phyloP scores from a whole-genome alignment of 1,140 invertebrate genomes.

The Conopomorpha cramerella region DNA sequence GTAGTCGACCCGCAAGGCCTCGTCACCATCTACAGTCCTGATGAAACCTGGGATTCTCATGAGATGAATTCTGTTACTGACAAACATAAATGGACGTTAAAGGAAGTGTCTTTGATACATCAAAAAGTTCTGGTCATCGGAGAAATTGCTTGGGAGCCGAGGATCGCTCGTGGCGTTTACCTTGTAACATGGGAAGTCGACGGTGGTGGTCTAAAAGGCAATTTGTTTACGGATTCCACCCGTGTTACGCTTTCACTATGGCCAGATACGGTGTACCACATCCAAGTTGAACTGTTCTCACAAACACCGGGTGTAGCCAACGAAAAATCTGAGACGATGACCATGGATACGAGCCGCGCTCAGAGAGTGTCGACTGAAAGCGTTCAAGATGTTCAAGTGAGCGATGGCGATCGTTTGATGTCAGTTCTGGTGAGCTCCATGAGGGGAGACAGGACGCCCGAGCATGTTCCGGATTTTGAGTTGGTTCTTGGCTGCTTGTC shows the following conservation, averaged over 20 bases:
- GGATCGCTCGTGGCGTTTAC: constrained; percentile 68
- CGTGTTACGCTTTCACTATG: constrained; percentile 77
- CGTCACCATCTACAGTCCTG: constrained; percentile 69
- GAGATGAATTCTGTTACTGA: constrained; percentile 60
- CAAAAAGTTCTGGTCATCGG: constrained; percentile 75
- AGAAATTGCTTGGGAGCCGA: constrained; percentile 75
- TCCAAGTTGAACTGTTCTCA: constrained; percentile 72
- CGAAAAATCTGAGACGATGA: constrained; percentile 66
- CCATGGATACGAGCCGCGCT: constrained; percentile 63
- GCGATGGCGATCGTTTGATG: constrained; percentile 59
- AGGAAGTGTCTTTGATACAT: constrained; percentile 70
- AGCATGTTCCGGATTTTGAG: constrained; percentile 57
- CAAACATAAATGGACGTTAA: constrained; percentile 64
- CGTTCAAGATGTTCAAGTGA: constrained; percentile 63
- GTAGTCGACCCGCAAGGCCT: constrained; percentile 69
- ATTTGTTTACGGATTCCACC: constrained; percentile 80
- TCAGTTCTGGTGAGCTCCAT: constrained; percentile 64
- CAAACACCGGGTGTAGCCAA: constrained; percentile 63
- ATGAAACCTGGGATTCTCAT: constrained; percentile 65
- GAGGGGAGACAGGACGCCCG: constrained; percentile 56
- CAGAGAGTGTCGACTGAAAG: constrained; percentile 65
- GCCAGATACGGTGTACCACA: constrained; percentile 80
- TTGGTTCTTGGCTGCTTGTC: constrained; percentile 58
- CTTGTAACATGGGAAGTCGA: constrained; percentile 84
- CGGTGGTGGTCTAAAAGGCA: constrained; percentile 80